These are phyloP conservation scores for Forbesichthys papilliferus DNA, from an alignment of 2,113 vertebrate genomes.

Conservation along the genomic window DNA sequence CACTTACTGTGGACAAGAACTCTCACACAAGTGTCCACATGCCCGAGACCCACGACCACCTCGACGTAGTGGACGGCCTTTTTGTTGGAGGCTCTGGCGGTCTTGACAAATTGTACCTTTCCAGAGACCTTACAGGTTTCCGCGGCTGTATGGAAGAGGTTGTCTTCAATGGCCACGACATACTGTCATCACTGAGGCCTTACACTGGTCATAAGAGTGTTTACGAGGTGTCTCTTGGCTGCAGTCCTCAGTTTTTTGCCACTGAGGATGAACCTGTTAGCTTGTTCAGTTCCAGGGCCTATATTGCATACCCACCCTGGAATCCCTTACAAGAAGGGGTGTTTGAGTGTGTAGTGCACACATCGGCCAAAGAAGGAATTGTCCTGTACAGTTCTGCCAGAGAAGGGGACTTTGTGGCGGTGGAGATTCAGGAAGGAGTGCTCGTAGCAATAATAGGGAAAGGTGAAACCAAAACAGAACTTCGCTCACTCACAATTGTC, in stretches of 20 bases:
- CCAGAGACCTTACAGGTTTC: conserved; percentile 68
- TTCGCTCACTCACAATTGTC: conserved; percentile 75
- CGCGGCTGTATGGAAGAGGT: conserved; percentile 86
- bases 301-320: conserved; percentile 81
- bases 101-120: conserved; percentile 78
- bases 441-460: conserved; percentile 78
- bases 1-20: conserved; percentile 80
- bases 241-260: conserved; percentile 88
- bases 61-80: conserved; percentile 79
- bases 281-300: conserved; percentile 92
- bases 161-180: conserved; percentile 81
- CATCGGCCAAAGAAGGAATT: conserved; percentile 79
- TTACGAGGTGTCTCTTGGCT: conserved; percentile 86
- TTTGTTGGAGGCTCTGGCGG: conserved; percentile 80
- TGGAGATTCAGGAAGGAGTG: conserved; percentile 84
- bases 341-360: conserved; percentile 81
- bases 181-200: conserved; percentile 83
- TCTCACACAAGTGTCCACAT: conserved; percentile 70
- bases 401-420: conserved; percentile 80
- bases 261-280: conserved; percentile 84
- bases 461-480: conserved; percentile 67
- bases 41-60: conserved; percentile 57
- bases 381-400: conserved; percentile 83
- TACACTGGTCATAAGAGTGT: conserved; percentile 84
- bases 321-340: conserved; percentile 60